A percentile compares a stretch with the other conserved stretches of the same genome.
These are phyloP conservation scores for Solenopsis invicta DNA, from an alignment of 1,140 invertebrate genomes.

Conservation along the genomic window DNA sequence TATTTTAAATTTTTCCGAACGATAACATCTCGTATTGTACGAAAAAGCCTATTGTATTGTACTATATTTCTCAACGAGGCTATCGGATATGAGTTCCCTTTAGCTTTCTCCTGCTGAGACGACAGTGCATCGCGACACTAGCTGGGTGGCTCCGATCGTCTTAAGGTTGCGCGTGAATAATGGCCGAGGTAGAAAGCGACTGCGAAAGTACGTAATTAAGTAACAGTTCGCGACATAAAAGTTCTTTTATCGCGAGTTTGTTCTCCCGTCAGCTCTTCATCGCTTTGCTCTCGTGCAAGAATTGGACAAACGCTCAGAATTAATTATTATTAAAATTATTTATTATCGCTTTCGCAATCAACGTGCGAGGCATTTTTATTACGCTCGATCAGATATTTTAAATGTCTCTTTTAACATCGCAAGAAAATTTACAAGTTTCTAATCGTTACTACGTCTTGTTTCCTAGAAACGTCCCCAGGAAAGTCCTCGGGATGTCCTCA, in stretches of 20 bases:
- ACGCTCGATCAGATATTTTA: neutral
- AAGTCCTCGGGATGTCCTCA: too few species aligned
- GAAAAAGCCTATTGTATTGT: neutral
- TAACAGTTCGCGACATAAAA: conserved; percentile 41
- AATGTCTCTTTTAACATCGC: neutral
- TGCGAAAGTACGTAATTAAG: conserved; percentile 60
- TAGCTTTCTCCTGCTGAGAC: conserved; percentile 45
- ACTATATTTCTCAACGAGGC: conserved; percentile 11
- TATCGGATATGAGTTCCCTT: conserved; percentile 23
- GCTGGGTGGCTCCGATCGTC: conserved; percentile 54
- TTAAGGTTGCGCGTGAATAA: conserved; percentile 61
- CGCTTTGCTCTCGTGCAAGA: neutral
- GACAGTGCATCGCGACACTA: conserved; percentile 31
- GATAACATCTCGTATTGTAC: neutral
- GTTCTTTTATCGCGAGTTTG: conserved; percentile 5
- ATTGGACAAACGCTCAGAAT: neutral
- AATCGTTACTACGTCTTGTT: neutral
- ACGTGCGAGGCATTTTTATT: neutral
- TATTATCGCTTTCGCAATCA: neutral
- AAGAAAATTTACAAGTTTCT: neutral
- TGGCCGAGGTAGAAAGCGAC: conserved; percentile 53
- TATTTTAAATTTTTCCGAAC: neutral
- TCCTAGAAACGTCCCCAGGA: too few species aligned
- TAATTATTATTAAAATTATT: neutral
- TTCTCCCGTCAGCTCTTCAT: neutral